A percentile compares a stretch with the other conserved stretches of the same genome.
Evolutionary conservation across 2,113 vertebrate species (phyloP).

Genomic region (Redunca redunca): DNA sequence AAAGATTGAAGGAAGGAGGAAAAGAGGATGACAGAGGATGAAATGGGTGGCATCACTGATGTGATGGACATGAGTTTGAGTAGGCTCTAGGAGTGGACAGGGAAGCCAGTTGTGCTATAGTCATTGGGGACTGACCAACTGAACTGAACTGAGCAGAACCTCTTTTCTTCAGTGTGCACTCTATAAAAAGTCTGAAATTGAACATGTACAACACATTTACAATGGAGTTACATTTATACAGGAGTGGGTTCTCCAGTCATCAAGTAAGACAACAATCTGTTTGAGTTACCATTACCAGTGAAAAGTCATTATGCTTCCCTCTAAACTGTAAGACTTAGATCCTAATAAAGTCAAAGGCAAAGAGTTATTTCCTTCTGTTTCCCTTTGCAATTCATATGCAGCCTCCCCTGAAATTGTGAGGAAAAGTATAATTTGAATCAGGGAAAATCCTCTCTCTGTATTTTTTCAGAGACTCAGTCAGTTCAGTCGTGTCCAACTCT

Average conservation of each 20-base stretch:
- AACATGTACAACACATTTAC: background rate
- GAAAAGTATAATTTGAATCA: background rate
- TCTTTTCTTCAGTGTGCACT: background rate
- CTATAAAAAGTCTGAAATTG: background rate
- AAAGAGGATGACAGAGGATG: background rate
- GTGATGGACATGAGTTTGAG: background rate
- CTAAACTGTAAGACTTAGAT: background rate
- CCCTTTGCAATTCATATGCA: background rate
- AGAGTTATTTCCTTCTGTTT: background rate
- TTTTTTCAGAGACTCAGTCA: background rate
- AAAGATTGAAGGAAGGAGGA: background rate
- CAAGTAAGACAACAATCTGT: background rate
- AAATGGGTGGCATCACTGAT: background rate
- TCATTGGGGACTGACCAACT: background rate
- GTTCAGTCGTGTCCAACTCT: background rate
- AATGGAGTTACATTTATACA: background rate
- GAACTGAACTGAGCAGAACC: background rate
- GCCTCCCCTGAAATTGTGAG: background rate
- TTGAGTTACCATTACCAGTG: background rate
- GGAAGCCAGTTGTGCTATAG: background rate
- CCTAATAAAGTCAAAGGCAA: background rate
- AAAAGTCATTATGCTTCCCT: background rate
- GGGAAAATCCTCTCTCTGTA: background rate
- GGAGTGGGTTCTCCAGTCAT: background rate
- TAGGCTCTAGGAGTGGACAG: background rate